Conservation (phyloP, 2,797 vertebrate genomes). For the Orestias chungarensis region DNA sequence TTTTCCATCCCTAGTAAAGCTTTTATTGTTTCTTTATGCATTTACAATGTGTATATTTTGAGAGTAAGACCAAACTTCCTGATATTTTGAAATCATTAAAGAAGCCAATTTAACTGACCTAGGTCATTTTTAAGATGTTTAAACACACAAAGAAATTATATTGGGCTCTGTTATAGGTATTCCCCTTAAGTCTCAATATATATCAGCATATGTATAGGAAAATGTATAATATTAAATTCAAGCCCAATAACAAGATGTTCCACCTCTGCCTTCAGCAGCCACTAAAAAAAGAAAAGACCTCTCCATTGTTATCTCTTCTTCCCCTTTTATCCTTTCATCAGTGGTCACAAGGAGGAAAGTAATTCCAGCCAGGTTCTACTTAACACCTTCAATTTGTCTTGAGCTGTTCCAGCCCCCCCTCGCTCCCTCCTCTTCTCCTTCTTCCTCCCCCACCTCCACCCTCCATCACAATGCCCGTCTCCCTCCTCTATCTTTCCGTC, state of each 20-base stretch:
- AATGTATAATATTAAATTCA: too few relatives aligned
- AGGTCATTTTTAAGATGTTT: neutral
- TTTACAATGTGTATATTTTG: neutral
- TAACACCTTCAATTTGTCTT: conserved; percentile 73
- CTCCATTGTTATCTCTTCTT: conserved; percentile 54
- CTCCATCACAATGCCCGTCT: conserved; percentile 36
- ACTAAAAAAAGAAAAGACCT: conserved; percentile 48
- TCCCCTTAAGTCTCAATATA: neutral
- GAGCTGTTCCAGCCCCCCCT: conserved; percentile 35
- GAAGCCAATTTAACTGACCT: neutral
- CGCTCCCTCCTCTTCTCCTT: conserved; percentile 23
- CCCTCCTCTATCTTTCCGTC: conserved; percentile 58
- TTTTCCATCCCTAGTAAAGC: neutral
- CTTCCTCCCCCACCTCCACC: conserved; percentile 15
- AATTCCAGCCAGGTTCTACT: conserved; percentile 64
- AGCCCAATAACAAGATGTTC: conserved; percentile 37
- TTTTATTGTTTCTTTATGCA: neutral
- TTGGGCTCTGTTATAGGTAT: too few relatives aligned
- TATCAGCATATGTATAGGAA: neutral
- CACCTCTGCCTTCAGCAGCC: conserved; percentile 33
- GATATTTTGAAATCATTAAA: neutral
- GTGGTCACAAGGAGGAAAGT: conserved; percentile 55
- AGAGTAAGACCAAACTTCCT: neutral
- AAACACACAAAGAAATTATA: neutral
- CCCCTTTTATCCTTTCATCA: conserved; percentile 51